These are phyloP conservation scores for Agapornis canus DNA, from an alignment of 2,797 vertebrate genomes.

Conservation along the genomic window DNA sequence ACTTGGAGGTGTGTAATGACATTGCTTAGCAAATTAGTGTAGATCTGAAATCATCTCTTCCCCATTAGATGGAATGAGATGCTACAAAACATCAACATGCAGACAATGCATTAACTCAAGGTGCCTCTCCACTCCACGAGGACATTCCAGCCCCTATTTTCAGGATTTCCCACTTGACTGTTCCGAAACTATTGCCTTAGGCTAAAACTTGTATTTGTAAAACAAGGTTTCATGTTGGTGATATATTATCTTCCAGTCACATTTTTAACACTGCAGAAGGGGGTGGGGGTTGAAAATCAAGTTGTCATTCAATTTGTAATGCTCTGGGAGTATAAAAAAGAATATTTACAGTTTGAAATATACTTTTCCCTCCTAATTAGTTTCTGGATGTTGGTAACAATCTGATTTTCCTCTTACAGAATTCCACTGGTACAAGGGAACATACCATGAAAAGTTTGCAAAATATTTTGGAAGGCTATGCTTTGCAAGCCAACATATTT, in stretches of 20 bases:
- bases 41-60: background rate
- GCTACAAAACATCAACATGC: background rate
- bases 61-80: background rate
- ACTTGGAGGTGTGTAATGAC: slow-evolving; percentile 6
- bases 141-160: background rate
- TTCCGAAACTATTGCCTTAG: slow-evolving; percentile 31
- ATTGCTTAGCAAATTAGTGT: slow-evolving; percentile 13
- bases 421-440: background rate
- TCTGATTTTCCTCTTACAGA: slow-evolving; percentile 36
- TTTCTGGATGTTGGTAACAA: slow-evolving; percentile 24
- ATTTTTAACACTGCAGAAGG: slow-evolving; percentile 11
- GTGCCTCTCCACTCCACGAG: background rate
- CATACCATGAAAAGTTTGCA: background rate
- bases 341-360: slow-evolving; percentile 13
- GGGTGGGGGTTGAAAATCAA: background rate
- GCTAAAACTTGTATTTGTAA: slow-evolving; percentile 42
- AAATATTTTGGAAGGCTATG: slow-evolving; percentile 13
- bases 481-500: background rate
- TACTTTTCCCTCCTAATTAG: slow-evolving; percentile 50
- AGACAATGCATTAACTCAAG: background rate
- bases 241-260: slow-evolving; percentile 46
- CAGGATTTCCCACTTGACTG: background rate
- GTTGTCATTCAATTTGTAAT: slow-evolving; percentile 32
- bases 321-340: background rate
- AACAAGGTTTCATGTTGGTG: slow-evolving; percentile 33